A percentile compares a stretch with the other conserved stretches of the same genome.
Conservation (phyloP, 2,113 vertebrate species). For the Orthochromis malagaraziensis region DNA sequence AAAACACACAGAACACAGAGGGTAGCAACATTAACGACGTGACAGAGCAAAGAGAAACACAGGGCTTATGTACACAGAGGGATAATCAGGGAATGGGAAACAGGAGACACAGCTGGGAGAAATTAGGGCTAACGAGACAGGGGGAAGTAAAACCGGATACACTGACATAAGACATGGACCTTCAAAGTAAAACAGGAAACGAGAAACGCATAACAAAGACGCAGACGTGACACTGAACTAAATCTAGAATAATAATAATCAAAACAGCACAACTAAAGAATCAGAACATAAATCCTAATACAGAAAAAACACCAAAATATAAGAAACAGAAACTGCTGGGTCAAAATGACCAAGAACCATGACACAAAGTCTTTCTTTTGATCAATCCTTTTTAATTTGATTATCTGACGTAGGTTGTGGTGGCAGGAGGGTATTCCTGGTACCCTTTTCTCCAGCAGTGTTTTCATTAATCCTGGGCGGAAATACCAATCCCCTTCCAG, state of each 20-base stretch:
- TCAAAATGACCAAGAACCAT: not conserved
- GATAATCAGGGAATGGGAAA: not conserved
- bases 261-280: not conserved
- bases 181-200: not conserved
- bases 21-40: not conserved
- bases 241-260: not conserved
- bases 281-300: not conserved
- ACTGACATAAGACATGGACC: not conserved
- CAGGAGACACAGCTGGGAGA: not conserved
- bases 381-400: not conserved
- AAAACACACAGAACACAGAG: not conserved
- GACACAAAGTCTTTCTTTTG: not conserved
- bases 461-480: fast-evolving
- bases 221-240: not conserved
- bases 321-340: not conserved
- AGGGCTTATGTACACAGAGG: fast-evolving
- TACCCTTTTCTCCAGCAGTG: not conserved
- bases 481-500: not conserved
- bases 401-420: not conserved
- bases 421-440: fast-evolving
- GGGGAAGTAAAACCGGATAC: fast-evolving
- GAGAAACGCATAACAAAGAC: not conserved
- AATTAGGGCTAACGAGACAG: not conserved
- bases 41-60: not conserved
- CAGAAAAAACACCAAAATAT: not conserved